These are phyloP conservation scores for Taenaris catops DNA, from an alignment of 2,888 invertebrate species.

Conservation along the genomic window DNA sequence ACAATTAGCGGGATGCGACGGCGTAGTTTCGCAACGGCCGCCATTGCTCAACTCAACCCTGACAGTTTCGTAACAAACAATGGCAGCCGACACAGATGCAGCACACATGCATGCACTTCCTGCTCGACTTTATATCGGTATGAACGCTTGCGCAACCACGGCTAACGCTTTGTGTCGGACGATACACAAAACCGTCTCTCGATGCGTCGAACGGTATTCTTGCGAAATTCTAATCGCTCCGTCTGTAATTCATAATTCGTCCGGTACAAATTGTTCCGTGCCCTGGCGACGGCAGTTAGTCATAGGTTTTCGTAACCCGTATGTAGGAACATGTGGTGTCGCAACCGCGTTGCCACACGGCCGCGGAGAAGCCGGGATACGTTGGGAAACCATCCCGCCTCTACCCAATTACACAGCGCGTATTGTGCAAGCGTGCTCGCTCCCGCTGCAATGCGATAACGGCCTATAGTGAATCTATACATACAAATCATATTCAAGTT, in stretches of 20 bases:
- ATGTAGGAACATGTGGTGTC: conserved; percentile 73
- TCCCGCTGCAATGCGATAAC: conserved; percentile 36
- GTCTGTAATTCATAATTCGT: conserved; percentile 47
- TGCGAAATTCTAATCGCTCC: conserved; percentile 52
- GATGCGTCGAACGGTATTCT: conserved; percentile 42
- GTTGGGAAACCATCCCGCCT: conserved; percentile 77
- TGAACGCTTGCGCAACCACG: conserved; percentile 64
- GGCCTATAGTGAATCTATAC: conserved; percentile 16
- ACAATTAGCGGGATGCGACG: conserved; percentile 70
- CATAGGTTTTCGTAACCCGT: conserved; percentile 76
- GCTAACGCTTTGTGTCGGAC: conserved; percentile 50
- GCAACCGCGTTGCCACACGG: conserved; percentile 69
- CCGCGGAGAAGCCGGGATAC: conserved; percentile 65
- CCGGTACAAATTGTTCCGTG: conserved; percentile 44
- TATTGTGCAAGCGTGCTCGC: conserved; percentile 47
- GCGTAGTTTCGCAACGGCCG: conserved; percentile 60
- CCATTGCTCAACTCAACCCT: conserved; percentile 75
- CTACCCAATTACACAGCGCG: conserved; percentile 66
- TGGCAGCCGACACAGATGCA: conserved; percentile 71
- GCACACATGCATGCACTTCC: conserved; percentile 75
- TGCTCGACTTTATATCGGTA: conserved; percentile 66
- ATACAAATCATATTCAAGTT: no score
- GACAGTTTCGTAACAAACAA: conserved; percentile 75
- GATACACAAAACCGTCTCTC: conserved; percentile 49
- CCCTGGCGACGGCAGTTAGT: conserved; percentile 56